Conservation (phyloP, 2,888 invertebrate genomes). For the Ischnus inquisitorius region DNA sequence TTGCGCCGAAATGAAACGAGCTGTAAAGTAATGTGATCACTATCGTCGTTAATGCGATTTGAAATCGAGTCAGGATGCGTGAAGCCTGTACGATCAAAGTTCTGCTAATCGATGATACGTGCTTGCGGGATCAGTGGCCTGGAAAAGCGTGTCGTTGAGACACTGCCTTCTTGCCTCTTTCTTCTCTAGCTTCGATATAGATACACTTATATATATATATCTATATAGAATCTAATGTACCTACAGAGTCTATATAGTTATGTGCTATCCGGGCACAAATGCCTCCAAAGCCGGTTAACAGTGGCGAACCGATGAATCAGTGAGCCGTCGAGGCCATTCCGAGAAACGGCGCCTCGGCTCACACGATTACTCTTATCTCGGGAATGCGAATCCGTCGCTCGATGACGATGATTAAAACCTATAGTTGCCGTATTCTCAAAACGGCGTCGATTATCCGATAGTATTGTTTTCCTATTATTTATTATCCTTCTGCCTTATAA, state of each 20-base stretch:
- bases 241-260: not conserved
- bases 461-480: not conserved
- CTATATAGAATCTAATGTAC: not conserved
- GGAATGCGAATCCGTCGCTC: slow-evolving; percentile 49
- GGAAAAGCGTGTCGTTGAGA: slow-evolving; percentile 50
- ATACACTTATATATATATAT: not conserved
- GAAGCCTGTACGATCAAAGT: slow-evolving; percentile 50
- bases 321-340: slow-evolving; percentile 22
- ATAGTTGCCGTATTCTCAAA: not conserved
- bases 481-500: not conserved
- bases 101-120: slow-evolving; percentile 26
- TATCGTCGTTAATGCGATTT: slow-evolving; percentile 44
- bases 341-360: slow-evolving; percentile 41
- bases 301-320: slow-evolving; percentile 54
- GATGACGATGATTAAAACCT: slow-evolving; percentile 50
- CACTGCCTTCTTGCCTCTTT: not conserved
- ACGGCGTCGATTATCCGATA: not conserved
- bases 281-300: slow-evolving; percentile 9
- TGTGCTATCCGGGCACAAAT: slow-evolving; percentile 19
- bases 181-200: not conserved
- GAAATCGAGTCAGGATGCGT: slow-evolving; percentile 45
- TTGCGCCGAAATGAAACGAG: slow-evolving; percentile 29
- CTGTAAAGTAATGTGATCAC: slow-evolving; percentile 42
- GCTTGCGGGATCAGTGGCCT: slow-evolving; percentile 41
- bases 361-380: slow-evolving; percentile 59